A percentile compares a stretch with the other conserved stretches of the same genome.
Evolutionary conservation across 92 coral and sea anemone species (phyloP).

Genomic region (Epizoanthus stellaris): DNA sequence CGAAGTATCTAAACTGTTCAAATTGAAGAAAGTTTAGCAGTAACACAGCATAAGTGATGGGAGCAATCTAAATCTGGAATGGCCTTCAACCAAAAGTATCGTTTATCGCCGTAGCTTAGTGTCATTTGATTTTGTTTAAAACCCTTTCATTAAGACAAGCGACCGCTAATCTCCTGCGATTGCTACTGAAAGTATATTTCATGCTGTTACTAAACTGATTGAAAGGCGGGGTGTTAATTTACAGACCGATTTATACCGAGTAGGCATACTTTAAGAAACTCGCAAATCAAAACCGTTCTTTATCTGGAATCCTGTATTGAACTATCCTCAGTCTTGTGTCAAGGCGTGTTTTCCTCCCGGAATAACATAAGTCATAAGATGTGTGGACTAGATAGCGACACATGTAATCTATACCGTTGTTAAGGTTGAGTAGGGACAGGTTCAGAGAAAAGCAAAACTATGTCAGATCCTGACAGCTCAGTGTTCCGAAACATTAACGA

Average conservation of each 20-base stretch:
- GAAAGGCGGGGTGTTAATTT: not conserved
- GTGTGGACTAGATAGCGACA: conserved; percentile 1
- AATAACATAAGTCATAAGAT: too few relatives aligned
- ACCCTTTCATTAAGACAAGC: conserved; percentile 14
- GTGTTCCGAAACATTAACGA: not conserved
- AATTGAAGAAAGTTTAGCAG: too few relatives aligned
- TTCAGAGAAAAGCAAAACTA: not conserved
- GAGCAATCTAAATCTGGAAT: not conserved
- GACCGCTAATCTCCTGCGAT: conserved; percentile 14
- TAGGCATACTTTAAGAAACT: not conserved
- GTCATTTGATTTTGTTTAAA: conserved; percentile 13
- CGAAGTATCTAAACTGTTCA: not conserved
- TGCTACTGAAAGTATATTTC: conserved; percentile 21
- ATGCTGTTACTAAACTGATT: conserved; percentile 6
- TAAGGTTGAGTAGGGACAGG: not conserved
- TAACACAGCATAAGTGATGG: not conserved
- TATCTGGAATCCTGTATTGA: not conserved
- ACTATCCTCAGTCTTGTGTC: not conserved
- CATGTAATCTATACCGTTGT: not conserved
- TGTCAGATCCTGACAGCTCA: conserved; percentile 2
- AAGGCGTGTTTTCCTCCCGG: not conserved
- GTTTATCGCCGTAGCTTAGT: conserved; percentile 11
- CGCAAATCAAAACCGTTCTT: not conserved
- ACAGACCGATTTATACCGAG: conserved; percentile 22
- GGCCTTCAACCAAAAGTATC: not conserved